These are phyloP conservation scores for Limnephilus marmoratus DNA, from an alignment of 2,888 invertebrate species.

Conservation along the genomic window DNA sequence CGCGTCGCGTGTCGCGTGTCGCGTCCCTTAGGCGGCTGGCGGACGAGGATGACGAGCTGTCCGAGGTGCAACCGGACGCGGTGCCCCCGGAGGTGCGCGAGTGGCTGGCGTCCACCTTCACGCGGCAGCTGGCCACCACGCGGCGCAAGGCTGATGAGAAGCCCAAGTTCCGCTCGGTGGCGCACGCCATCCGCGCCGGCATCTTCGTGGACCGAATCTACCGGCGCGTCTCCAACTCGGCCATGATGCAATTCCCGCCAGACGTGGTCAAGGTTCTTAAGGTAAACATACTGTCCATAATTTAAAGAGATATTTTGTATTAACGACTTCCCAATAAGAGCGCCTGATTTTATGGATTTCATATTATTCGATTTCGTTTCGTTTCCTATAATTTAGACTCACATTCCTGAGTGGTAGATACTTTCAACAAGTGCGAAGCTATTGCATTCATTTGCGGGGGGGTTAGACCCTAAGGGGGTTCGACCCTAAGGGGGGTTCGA, in stretches of 20 bases:
- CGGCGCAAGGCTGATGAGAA: conserved; percentile 87
- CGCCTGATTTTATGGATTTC: background rate
- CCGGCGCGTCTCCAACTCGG: conserved; percentile 86
- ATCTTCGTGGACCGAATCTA: conserved; percentile 97
- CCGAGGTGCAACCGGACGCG: conserved; percentile 97
- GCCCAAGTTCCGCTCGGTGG: conserved; percentile 95
- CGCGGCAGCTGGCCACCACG: conserved; percentile 89
- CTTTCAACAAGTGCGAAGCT: too few relatives aligned
- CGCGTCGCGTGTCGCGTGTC: conserved; percentile 18
- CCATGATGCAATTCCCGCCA: conserved; percentile 91
- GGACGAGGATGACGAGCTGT: conserved; percentile 96
- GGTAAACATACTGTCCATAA: conserved; percentile 73
- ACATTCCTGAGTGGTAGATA: too few relatives aligned
- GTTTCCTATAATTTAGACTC: background rate
- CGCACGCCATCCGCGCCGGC: conserved; percentile 96
- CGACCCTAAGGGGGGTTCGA: too few relatives aligned
- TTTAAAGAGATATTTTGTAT: background rate
- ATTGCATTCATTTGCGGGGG: too few relatives aligned
- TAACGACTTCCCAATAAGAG: background rate
- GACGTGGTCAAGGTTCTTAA: conserved; percentile 91
- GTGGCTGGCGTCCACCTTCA: conserved; percentile 97
- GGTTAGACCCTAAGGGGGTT: too few relatives aligned
- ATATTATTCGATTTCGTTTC: background rate
- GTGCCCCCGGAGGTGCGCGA: conserved; percentile 97
- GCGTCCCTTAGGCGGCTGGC: conserved; percentile 81